Percentiles rank a stretch among this genome's conserved stretches.
Evolutionary conservation across 2,888 invertebrate species (phyloP).

Genomic region (Lasioglossum leucozonium): DNA sequence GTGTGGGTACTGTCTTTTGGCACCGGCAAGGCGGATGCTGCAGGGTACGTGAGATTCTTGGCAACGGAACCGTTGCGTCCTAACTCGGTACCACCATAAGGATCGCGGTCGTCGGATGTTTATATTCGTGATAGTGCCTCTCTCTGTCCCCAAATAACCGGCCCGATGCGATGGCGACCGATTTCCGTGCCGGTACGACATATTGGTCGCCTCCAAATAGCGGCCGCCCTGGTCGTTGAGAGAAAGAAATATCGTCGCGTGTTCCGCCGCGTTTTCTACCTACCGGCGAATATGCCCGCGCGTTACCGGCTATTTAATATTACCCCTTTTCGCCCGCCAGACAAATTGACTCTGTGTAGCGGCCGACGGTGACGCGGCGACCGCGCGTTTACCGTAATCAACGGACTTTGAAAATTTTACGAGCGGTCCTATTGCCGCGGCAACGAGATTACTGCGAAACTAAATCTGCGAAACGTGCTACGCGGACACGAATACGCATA

Average conservation of each 20-base stretch:
- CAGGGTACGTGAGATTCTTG: slow-evolving; percentile 75
- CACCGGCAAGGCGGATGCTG: slow-evolving; percentile 72
- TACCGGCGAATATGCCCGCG: slow-evolving; percentile 31
- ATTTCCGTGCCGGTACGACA: slow-evolving; percentile 63
- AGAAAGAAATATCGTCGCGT: slow-evolving; percentile 68
- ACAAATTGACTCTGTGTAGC: slow-evolving; percentile 44
- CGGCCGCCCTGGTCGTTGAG: slow-evolving; percentile 61
- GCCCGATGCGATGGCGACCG: slow-evolving; percentile 71
- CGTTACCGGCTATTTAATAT: slow-evolving; percentile 35
- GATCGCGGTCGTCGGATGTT: slow-evolving; percentile 77
- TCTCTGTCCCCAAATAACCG: slow-evolving; percentile 75
- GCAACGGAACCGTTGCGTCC: slow-evolving; percentile 71
- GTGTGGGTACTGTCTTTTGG: slow-evolving; percentile 62
- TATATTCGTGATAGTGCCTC: slow-evolving; percentile 76
- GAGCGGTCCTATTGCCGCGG: slow-evolving; percentile 2
- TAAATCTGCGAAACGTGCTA: slow-evolving; percentile 20
- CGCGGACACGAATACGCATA: slow-evolving; percentile 22
- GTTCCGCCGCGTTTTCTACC: slow-evolving; percentile 39
- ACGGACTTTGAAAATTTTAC: slow-evolving; percentile 54
- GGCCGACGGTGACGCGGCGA: neutral
- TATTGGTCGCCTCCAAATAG: slow-evolving; percentile 71
- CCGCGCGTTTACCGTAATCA: slow-evolving; percentile 31
- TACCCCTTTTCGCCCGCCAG: slow-evolving; percentile 19
- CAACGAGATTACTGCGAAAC: slow-evolving; percentile 16
- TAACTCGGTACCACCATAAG: slow-evolving; percentile 74